These are phyloP conservation scores for Cricetomys ansorgei DNA, from an alignment of 2,113 vertebrate genomes.

Conservation along the genomic window DNA sequence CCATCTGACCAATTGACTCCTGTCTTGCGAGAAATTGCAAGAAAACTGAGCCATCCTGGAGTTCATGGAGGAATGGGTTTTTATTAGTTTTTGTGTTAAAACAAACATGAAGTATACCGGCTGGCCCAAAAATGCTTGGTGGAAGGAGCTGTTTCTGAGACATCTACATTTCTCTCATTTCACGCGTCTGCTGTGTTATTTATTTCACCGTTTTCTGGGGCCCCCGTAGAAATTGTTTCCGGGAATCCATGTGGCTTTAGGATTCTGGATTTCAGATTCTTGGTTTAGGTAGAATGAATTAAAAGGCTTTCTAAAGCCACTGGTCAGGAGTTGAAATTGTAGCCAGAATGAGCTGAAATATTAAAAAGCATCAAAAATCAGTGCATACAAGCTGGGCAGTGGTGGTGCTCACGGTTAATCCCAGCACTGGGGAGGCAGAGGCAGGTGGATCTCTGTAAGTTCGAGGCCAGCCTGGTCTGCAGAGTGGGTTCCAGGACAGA, in stretches of 20 bases:
- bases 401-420: too few relatives aligned
- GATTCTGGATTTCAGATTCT: too few relatives aligned
- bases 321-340: not conserved
- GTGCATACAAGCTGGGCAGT: too few relatives aligned
- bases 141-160: not conserved
- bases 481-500: too few relatives aligned
- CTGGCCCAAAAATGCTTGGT: not conserved
- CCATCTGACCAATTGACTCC: not conserved
- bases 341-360: not conserved
- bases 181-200: not conserved
- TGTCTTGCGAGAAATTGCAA: not conserved
- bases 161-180: not conserved
- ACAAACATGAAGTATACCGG: fast-evolving
- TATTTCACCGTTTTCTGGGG: not conserved
- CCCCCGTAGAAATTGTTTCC: not conserved
- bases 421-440: too few relatives aligned
- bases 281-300: not conserved
- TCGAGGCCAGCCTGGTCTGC: too few relatives aligned
- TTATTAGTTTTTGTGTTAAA: not conserved
- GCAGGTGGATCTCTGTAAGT: too few relatives aligned
- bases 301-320: not conserved
- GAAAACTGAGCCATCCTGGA: not conserved
- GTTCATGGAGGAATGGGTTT: not conserved
- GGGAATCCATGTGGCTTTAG: conserved; percentile 9
- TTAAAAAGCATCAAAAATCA: not conserved